Base-by-base conservation (phyloP, 2,797 vertebrate genomes). In the Epinephelus malabaricus region DNA sequence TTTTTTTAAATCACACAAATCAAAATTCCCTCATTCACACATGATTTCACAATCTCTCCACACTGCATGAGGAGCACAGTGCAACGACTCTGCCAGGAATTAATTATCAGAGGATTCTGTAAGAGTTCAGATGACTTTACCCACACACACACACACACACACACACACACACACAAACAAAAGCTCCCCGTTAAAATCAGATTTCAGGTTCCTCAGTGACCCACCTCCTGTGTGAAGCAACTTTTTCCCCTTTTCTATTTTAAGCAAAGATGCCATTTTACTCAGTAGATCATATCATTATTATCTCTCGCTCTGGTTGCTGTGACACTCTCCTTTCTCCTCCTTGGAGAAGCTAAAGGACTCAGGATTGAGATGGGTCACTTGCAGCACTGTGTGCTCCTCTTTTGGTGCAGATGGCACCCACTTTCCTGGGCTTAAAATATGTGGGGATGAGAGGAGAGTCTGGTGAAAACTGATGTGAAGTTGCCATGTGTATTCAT, bases 201-300 rank as follows among this genome's bases (percentile, higher is more conserved):
- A 75, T 76, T 79, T 73, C 18, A 56, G 7, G n/a, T 43, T 78
- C 63, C 30, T 65, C 64, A 27, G 38, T 47, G 59, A 54, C 50
- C 58, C 56, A 77, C 54, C 12, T 68, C 25, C 51, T 67, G 45
- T 56, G 34, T 54, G 21, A 49, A 68, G 43, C 43, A 55, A 54
- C 54, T 56, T 82, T 78, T 77, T 69, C 34, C 72, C 72, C 59
- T 79, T 50, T 67, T 72, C 51, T 82, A 66, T 86, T 88, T 66
- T 56, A 62, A 59, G 11, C 43, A 65, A 50, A 65, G 40, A 62
- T 55, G 55, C 56, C 50, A 71, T 84, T 72, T 11, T 84, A 72
- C 56, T 58, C 63, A 59, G 27, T 47, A 60, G 38, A 15, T 49
- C 53, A 74, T 59, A 89, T 81, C 47, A 85, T 86, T 85, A 64